Evolutionary conservation across 2,888 invertebrate genomes (phyloP), one percentile per base, ranked within the genome.

Genomic region (Uropetala carovei): DNA sequence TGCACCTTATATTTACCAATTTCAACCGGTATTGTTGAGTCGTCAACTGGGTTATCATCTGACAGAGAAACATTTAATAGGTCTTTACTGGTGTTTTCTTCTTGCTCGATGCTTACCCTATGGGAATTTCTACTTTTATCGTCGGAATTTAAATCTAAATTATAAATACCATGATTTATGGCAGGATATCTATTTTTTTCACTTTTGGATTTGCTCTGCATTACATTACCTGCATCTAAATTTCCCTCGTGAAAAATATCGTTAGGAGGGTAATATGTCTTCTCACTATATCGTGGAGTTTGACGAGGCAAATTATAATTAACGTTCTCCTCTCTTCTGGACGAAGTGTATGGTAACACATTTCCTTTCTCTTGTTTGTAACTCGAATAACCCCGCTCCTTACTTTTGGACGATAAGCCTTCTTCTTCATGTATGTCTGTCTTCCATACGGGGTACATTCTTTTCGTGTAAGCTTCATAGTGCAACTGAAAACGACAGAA

Each of bases 401-500:
- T 89, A n/a, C 14, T 89, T 10, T 14, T 18, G 1, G 75, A 75
- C 10, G 75, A 10, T 14, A 64, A 10, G 9, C 43, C 43, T 30
- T 68, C 64, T 5, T 43, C 89, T n/a, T 30, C 18, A 43, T 89
- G 14, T 43, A 64, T 64, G 18, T 60, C 60, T 18, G n/a, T 64
- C n/a, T 89, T 64, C 89, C 89, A 89, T 0, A 64, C 18, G 0
- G 89, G 89, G 30, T 89, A 89, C 89, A 89, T 68, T 18, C 89
- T 64, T 68, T 68, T 89, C 89, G 64, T 89, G 43, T 89, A 89
- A 16, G 89, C 89, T 64, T 89, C 89, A n/a, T 89, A 89, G 64
- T 89, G 89, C 13, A 89, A 64, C 89, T 89, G 89, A 0, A 64
- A 89, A 56, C 30, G 11, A 43, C 43, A n/a, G 10, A 89, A 89